A percentile compares a stretch with the other conserved stretches of the same genome.
These are phyloP conservation scores for human DNA, from an alignment of 2,113 vertebrate genomes.

Conservation along the genomic window GRCh38 chr6:56859501-56860000, in stretches of 20 bases:
- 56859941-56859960: background rate
- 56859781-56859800: background rate
- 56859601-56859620: background rate
- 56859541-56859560: constrained; percentile 47
- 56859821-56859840: background rate
- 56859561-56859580: constrained; percentile 17
- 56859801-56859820: background rate
- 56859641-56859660: background rate
- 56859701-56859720: background rate
- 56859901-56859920: background rate
- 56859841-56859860: background rate
- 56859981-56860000: background rate
- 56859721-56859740: background rate
- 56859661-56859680: background rate
- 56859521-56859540: constrained; percentile 29
- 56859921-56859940: background rate
- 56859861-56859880: background rate
- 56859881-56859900: background rate
- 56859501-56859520: background rate
- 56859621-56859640: background rate
- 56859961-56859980: background rate
- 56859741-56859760: background rate
- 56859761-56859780: background rate
- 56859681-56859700: background rate
- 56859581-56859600: background rate